Evolutionary conservation across 2,113 vertebrate species (phyloP).

Genomic region (Excalfactoria chinensis): DNA sequence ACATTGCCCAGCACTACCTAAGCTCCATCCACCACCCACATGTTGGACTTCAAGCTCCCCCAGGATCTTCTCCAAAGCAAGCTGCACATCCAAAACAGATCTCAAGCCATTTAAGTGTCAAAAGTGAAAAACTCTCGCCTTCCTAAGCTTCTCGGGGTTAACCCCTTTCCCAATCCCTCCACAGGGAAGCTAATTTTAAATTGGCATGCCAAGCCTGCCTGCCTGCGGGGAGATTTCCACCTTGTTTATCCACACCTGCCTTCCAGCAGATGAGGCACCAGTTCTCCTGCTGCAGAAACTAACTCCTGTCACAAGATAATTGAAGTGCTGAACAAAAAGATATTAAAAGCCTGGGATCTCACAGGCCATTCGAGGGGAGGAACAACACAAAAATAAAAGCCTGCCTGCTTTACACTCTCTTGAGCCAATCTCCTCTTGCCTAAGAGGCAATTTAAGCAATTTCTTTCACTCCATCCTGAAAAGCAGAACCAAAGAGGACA

Average conservation of each 20-base stretch:
- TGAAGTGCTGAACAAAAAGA: background rate
- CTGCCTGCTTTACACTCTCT: background rate
- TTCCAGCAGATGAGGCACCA: background rate
- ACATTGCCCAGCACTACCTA: background rate
- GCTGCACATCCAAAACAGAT: background rate
- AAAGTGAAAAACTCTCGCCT: background rate
- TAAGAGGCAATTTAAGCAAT: background rate
- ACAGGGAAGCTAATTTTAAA: background rate
- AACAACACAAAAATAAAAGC: background rate
- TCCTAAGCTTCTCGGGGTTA: background rate
- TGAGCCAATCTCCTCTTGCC: background rate
- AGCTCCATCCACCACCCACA: background rate
- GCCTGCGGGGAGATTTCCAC: background rate
- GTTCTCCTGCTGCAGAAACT: background rate
- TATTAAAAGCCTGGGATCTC: background rate
- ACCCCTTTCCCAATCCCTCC: background rate
- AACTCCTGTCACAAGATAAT: background rate
- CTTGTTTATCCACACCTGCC: conserved; percentile 19
- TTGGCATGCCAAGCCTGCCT: background rate
- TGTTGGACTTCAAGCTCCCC: background rate
- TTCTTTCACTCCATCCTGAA: background rate
- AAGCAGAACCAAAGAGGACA: background rate
- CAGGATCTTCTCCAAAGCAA: background rate
- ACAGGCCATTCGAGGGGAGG: background rate
- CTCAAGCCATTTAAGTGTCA: background rate